Conservation (phyloP, 2,888 invertebrate species). For the Chymomyza amoena region DNA sequence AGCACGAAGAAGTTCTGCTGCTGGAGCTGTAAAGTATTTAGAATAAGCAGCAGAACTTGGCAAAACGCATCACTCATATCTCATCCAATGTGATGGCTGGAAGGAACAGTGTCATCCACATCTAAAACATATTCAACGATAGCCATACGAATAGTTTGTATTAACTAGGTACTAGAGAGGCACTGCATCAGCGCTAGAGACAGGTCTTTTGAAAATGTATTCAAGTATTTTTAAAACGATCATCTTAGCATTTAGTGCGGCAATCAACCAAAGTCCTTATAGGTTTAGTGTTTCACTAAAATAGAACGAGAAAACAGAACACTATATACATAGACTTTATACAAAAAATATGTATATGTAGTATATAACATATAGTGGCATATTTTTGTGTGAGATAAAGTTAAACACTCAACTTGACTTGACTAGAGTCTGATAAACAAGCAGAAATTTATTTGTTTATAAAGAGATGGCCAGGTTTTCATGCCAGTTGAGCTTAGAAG, state of each 20-base stretch:
- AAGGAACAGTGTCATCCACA: conserved; percentile 4
- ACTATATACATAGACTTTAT: neutral
- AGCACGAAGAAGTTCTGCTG: conserved; percentile 80
- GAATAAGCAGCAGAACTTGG: conserved; percentile 57
- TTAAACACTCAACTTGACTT: neutral
- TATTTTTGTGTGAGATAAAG: neutral
- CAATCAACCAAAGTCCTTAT: conserved; percentile 74
- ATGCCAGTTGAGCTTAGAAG: conserved; percentile 36
- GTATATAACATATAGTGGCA: conserved; percentile 1
- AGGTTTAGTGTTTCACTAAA: conserved; percentile 45
- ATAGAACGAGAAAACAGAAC: neutral
- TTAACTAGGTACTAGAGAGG: conserved; percentile 14
- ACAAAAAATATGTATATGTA: neutral
- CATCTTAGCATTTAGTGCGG: conserved; percentile 69
- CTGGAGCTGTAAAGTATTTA: conserved; percentile 74
- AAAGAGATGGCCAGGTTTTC: conserved; percentile 38
- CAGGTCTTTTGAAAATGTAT: conserved; percentile 27
- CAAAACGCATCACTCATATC: conserved; percentile 48
- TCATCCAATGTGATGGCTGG: conserved; percentile 19
- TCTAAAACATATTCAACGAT: conserved; percentile 60
- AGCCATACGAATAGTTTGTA: conserved; percentile 54
- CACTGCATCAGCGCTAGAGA: conserved; percentile 14
- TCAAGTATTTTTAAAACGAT: conserved; percentile 57
- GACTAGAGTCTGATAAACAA: conserved; percentile 23
- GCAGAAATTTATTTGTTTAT: conserved; percentile 41